Evolutionary conservation across 2,888 invertebrate species (phyloP).

Genomic region (Phorcus lineatus): DNA sequence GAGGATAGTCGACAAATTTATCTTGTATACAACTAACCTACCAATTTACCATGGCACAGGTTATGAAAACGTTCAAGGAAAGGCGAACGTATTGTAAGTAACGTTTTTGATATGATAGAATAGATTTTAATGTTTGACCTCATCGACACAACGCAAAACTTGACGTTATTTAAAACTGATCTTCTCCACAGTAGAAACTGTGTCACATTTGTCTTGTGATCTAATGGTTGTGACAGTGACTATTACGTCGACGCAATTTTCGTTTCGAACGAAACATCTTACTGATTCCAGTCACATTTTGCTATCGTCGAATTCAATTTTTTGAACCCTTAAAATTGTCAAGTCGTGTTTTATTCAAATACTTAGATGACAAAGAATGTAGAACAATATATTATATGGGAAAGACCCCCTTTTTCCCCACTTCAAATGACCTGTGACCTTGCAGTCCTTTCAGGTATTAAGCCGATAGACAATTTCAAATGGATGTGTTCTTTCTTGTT

Average conservation of each 20-base stretch:
- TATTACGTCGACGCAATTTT: background rate
- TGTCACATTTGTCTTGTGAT: too few species aligned
- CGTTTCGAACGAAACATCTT: background rate
- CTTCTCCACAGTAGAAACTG: too few species aligned
- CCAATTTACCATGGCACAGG: constrained; percentile 29
- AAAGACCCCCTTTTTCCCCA: too few species aligned
- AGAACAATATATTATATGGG: background rate
- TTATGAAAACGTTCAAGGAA: constrained; percentile 37
- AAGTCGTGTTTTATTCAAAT: background rate
- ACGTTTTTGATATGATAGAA: background rate
- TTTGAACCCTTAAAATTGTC: too few species aligned
- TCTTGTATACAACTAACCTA: background rate
- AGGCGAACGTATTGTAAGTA: constrained; percentile 41
- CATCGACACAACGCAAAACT: too few species aligned
- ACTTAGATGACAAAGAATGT: background rate
- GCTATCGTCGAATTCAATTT: too few species aligned
- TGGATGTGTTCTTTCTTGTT: too few species aligned
- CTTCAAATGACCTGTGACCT: too few species aligned
- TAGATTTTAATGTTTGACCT: background rate
- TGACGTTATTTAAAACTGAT: too few species aligned
- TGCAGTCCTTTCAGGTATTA: too few species aligned
- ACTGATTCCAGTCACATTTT: background rate
- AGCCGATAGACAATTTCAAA: too few species aligned
- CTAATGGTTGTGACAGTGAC: background rate
- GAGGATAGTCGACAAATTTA: background rate